Base-by-base conservation (phyloP, 2,888 invertebrate species). In the Xylota segnis region DNA sequence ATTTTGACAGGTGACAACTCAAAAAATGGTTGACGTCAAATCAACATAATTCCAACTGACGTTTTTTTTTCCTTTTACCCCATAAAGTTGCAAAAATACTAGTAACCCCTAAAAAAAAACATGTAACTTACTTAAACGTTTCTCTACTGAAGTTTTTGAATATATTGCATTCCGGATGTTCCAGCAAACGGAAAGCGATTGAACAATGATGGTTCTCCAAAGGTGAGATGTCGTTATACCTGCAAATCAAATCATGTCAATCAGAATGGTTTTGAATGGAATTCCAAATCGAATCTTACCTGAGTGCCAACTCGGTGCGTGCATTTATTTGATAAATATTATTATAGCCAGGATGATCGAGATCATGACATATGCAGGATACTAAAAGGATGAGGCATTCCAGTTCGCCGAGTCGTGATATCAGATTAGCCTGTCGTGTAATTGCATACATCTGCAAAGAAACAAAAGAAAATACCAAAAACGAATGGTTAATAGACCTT, bases 171-270 rank as follows among this genome's bases (percentile, higher is more conserved):
- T 96, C 96, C 72, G 96, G 95, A 90, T 96, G 94, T 90, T 96
- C 96, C 88, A 97, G 93, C 88, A 97, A 94, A 84, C 96, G 95
- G 92, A 97, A 97, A 56, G 96, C 96, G 88, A 97, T 96, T 87
- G 96, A 96, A 92, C 96, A 96, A 91, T 97, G 97, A 91, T 97
- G 97, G 92, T 97, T 97, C 92, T 97, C 97, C 90, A 97, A 92
- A 3, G 96, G 96, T 68, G 96, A 96, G 90, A 96, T 96, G 93
- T 97, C 96, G 92, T 97, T 97, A 93, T 97, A 97, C 82, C 93
- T 93, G 81, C 7, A 87, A 59, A 52, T 61, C 5, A 77, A 59
- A 59, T n/a, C 0, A 54, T 47, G 37, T 54, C 7, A 27, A 0
- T 10, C n/a, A 0, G 6, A 10, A 23, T 6, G 10, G 10, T 43